These are phyloP conservation scores for Zygogramma bicolorata DNA, from an alignment of 2,888 invertebrate species.

Conservation along the genomic window DNA sequence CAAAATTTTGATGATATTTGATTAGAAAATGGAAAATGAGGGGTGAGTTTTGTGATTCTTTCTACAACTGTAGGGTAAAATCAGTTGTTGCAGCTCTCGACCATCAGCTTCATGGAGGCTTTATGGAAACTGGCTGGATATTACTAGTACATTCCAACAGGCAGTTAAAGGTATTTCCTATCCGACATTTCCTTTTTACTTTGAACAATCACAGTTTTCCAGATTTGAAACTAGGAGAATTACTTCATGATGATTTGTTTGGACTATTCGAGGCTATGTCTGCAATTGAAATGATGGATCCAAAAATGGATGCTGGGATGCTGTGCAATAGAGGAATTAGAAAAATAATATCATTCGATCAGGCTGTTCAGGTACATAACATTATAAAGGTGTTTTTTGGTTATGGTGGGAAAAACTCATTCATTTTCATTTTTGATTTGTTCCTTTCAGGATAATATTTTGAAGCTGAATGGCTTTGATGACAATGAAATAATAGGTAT, in stretches of 20 bases:
- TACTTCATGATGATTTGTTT: conserved; percentile 91
- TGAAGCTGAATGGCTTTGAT: conserved; percentile 83
- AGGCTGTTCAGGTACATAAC: conserved; percentile 79
- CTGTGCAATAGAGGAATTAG: conserved; percentile 89
- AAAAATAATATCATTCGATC: conserved; percentile 87
- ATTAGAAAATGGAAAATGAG: conserved; percentile 6
- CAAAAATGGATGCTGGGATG: conserved; percentile 99
- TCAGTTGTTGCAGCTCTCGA: conserved; percentile 34
- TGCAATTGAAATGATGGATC: conserved; percentile 99
- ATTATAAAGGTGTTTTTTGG: no score
- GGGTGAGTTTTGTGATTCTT: background rate
- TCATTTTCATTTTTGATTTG: no score
- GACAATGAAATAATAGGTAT: conserved; percentile 89
- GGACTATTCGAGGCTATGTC: conserved; percentile 99
- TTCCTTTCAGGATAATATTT: conserved; percentile 75
- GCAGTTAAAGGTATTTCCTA: conserved; percentile 51
- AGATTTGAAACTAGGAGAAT: conserved; percentile 89
- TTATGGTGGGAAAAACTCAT: no score
- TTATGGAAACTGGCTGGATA: conserved; percentile 52
- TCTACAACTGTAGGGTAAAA: background rate
- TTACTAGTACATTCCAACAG: conserved; percentile 55
- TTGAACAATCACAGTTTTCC: conserved; percentile 30
- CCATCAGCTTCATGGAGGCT: conserved; percentile 35
- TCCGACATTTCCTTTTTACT: background rate
- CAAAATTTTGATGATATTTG: background rate